phyloP scores from a whole-genome alignment of 1,140 invertebrate genomes.

The Drosophila albomicans region DNA sequence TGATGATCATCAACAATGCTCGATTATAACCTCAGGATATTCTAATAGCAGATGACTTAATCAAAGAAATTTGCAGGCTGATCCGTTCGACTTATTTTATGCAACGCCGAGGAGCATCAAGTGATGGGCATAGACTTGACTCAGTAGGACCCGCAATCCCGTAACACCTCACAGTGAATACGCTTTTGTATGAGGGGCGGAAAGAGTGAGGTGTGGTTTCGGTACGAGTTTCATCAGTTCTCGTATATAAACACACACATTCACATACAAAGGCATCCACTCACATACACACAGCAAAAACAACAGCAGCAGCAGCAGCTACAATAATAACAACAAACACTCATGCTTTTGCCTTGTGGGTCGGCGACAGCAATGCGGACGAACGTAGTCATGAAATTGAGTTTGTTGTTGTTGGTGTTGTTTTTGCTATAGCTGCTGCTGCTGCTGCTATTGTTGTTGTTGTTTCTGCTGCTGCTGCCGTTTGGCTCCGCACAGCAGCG shows the following conservation, averaged over 20 bases:
- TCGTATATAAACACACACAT: slow-evolving; percentile 34
- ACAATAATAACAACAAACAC: slow-evolving; percentile 55
- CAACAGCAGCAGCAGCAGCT: slow-evolving; percentile 48
- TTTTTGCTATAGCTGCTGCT: slow-evolving; percentile 17
- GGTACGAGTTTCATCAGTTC: slow-evolving; percentile 44
- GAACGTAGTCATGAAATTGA: slow-evolving; percentile 59
- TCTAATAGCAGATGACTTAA: not conserved
- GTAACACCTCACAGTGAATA: not conserved
- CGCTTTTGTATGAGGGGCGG: not conserved
- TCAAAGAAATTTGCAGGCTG: not conserved
- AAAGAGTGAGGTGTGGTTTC: slow-evolving; percentile 15
- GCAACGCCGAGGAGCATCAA: not conserved
- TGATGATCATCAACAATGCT: slow-evolving; percentile 1
- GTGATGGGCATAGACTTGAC: not conserved
- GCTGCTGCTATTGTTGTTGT: slow-evolving; percentile 32
- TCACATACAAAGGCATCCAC: slow-evolving; percentile 9
- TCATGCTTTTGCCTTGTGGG: slow-evolving; percentile 67
- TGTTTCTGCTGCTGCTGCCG: slow-evolving; percentile 37
- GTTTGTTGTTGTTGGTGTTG: slow-evolving; percentile 37
- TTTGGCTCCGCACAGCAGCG: slow-evolving; percentile 48
- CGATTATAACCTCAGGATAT: not conserved
- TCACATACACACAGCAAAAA: slow-evolving; percentile 38
- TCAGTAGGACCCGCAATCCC: slow-evolving; percentile 18
- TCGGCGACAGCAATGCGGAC: slow-evolving; percentile 48
- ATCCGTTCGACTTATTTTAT: not conserved